These are phyloP conservation scores for Avahi laniger DNA, from an alignment of 2,797 vertebrate species.

Conservation along the genomic window DNA sequence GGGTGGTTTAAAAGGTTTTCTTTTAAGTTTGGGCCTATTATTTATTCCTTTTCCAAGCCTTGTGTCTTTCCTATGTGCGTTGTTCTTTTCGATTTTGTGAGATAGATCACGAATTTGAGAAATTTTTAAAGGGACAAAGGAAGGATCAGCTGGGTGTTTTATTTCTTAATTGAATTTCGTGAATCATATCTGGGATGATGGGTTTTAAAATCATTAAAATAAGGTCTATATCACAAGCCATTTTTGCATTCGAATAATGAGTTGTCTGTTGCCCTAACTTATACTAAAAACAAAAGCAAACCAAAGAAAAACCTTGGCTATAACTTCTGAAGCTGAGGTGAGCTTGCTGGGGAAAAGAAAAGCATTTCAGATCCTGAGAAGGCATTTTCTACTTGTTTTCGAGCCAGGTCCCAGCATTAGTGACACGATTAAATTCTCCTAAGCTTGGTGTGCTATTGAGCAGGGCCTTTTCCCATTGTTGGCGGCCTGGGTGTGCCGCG, in stretches of 20 bases:
- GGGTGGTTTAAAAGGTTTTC: not conserved
- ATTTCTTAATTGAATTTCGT: slow-evolving; percentile 35
- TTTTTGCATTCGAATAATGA: slow-evolving; percentile 62
- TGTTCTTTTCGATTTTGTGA: slow-evolving; percentile 42
- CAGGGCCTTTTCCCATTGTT: slow-evolving; percentile 49
- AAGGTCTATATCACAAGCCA: not conserved
- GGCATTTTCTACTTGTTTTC: slow-evolving; percentile 63
- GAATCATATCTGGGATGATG: not conserved
- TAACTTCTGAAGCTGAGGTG: slow-evolving; percentile 70
- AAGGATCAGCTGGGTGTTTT: not conserved
- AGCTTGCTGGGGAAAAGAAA: slow-evolving; percentile 60
- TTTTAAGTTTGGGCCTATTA: not conserved
- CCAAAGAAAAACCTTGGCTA: slow-evolving; percentile 62
- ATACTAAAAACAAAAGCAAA: slow-evolving; percentile 47
- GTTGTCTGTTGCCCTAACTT: slow-evolving; percentile 30
- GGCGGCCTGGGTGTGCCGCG: not conserved
- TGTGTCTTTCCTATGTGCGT: not conserved
- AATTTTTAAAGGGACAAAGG: not conserved
- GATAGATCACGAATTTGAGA: not conserved
- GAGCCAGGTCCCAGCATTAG: slow-evolving; percentile 57
- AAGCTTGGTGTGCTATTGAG: slow-evolving; percentile 52
- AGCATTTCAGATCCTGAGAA: slow-evolving; percentile 53
- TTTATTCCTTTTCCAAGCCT: not conserved
- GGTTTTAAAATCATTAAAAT: slow-evolving; percentile 38
- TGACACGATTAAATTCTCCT: slow-evolving; percentile 71